These are phyloP conservation scores for Agrotis clavis DNA, from an alignment of 2,888 invertebrate species.

Conservation along the genomic window DNA sequence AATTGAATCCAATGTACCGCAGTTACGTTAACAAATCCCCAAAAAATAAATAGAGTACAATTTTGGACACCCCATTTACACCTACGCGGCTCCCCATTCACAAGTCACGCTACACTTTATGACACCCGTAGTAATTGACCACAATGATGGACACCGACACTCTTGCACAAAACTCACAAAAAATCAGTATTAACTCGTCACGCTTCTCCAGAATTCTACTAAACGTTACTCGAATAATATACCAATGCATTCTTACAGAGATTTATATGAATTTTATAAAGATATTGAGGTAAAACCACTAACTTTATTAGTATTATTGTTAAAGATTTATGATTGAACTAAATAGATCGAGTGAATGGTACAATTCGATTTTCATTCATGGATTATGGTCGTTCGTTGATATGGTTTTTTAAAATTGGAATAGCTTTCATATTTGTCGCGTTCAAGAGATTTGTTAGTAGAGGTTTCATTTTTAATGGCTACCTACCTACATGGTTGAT, in stretches of 20 bases:
- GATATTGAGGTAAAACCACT: slow-evolving; percentile 74
- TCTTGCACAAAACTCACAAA: slow-evolving; percentile 69
- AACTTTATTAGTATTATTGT: slow-evolving; percentile 61
- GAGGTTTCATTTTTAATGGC: background rate
- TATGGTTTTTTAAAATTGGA: slow-evolving; percentile 54
- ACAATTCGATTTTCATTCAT: slow-evolving; percentile 60
- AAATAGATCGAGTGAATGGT: slow-evolving; percentile 55
- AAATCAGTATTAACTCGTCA: slow-evolving; percentile 80
- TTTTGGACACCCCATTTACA: slow-evolving; percentile 69
- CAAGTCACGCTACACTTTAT: slow-evolving; percentile 73
- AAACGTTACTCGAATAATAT: slow-evolving; percentile 72
- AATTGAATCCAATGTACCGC: too few species aligned
- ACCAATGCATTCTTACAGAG: slow-evolving; percentile 65
- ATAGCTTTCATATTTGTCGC: slow-evolving; percentile 22
- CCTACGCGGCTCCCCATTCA: slow-evolving; percentile 72
- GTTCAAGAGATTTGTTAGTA: background rate
- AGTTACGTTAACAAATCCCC: background rate
- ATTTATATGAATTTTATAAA: slow-evolving; percentile 86
- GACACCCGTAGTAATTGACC: slow-evolving; percentile 87
- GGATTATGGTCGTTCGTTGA: slow-evolving; percentile 43
- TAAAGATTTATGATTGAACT: slow-evolving; percentile 66
- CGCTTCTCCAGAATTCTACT: slow-evolving; percentile 74
- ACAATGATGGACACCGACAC: slow-evolving; percentile 78
- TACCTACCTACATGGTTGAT: background rate
- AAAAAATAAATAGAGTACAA: background rate